phyloP scores from a whole-genome alignment of 1,140 invertebrate genomes.

The Hypsibius dujardini region DNA sequence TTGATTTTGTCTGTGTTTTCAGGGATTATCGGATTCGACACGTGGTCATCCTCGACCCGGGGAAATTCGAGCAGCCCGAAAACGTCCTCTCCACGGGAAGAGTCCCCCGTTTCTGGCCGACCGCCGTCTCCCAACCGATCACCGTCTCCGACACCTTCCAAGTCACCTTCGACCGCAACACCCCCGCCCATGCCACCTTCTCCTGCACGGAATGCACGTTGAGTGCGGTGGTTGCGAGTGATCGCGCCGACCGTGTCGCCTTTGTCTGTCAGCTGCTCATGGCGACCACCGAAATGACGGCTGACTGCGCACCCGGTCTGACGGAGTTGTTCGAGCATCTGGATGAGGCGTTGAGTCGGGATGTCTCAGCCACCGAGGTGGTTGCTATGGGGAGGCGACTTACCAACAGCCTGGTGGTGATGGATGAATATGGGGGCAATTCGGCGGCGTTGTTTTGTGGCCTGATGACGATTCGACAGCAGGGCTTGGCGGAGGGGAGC shows the following conservation, averaged over 20 bases:
- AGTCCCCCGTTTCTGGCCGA: too few relatives aligned
- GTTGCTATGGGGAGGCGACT: conserved; percentile 62
- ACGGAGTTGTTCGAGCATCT: conserved; percentile 26
- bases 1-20: not conserved
- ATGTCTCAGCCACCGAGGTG: conserved; percentile 45
- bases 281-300: too few relatives aligned
- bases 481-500: conserved; percentile 54
- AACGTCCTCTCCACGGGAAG: not conserved
- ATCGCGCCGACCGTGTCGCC: conserved; percentile 81
- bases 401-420: conserved; percentile 73
- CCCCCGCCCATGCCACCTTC: too few relatives aligned
- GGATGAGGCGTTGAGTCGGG: conserved; percentile 44
- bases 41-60: not conserved
- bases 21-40: not conserved
- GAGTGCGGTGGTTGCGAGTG: conserved; percentile 35
- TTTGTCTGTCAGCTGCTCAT: conserved; percentile 55
- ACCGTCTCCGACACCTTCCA: too few relatives aligned
- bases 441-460: conserved; percentile 62
- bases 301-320: conserved; percentile 45
- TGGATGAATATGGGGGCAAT: conserved; percentile 69
- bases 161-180: too few relatives aligned
- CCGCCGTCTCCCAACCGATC: too few relatives aligned
- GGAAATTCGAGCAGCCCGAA: not conserved
- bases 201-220: not conserved
- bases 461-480: conserved; percentile 56